Evolutionary conservation across 2,113 vertebrate genomes (phyloP).

Genomic region (Hemibagrus wyckioides): DNA sequence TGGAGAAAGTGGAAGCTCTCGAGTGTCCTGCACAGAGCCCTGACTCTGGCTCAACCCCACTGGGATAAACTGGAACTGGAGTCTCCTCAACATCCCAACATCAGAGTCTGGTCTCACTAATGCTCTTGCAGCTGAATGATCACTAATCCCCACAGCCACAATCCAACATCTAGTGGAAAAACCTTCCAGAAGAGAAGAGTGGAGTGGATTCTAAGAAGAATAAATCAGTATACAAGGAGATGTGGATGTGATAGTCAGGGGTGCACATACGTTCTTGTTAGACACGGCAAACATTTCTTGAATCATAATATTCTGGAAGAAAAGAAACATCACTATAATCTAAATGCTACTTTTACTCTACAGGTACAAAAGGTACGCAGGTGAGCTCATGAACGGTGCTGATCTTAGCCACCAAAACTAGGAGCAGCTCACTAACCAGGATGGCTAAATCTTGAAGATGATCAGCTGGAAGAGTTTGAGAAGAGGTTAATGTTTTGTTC

Average conservation of each 20-base stretch:
- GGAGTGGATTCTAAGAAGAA: background rate
- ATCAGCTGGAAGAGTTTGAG: background rate
- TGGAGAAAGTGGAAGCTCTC: background rate
- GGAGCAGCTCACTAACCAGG: too few relatives aligned
- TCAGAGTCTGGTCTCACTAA: background rate
- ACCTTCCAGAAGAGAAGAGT: background rate
- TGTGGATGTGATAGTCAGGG: background rate
- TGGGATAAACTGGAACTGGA: background rate
- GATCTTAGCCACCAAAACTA: background rate
- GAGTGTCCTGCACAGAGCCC: background rate
- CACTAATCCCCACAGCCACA: background rate
- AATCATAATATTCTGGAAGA: too few relatives aligned
- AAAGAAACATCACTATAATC: too few relatives aligned
- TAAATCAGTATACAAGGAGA: background rate
- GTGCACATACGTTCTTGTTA: background rate
- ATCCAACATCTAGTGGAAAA: background rate
- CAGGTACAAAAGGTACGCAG: background rate
- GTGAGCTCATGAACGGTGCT: background rate
- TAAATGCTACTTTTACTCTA: too few relatives aligned
- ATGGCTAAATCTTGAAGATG: background rate
- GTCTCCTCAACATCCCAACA: background rate
- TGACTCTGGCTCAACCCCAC: background rate
- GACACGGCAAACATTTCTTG: too few relatives aligned
- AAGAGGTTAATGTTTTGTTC: background rate
- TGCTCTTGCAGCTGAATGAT: background rate